A percentile compares a stretch with the other conserved stretches of the same genome.
phyloP scores from a whole-genome alignment of 2,888 invertebrate genomes.

The Drosophila hawaiiensis region DNA sequence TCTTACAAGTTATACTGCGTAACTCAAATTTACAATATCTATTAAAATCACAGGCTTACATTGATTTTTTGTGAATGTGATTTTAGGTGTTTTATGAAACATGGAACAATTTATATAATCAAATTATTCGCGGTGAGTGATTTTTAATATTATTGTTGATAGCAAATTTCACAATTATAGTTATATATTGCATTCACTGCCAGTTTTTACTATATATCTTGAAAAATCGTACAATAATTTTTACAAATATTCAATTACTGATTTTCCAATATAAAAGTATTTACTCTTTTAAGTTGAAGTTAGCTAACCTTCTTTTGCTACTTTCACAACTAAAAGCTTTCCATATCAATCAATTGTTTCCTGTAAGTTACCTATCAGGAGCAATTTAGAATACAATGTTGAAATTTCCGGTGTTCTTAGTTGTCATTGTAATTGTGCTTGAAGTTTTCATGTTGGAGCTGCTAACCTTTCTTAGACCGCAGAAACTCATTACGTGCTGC shows the following conservation, averaged over 20 bases:
- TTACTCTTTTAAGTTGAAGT: not conserved
- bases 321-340: not conserved
- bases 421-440: constrained; percentile 37
- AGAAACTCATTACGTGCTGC: constrained; percentile 75
- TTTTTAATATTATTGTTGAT: no score
- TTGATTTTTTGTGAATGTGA: not conserved
- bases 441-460: constrained; percentile 56
- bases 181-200: no score
- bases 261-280: no score
- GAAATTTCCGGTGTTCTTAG: constrained; percentile 10
- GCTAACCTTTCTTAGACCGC: constrained; percentile 78
- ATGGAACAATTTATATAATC: not conserved
- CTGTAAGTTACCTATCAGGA: constrained; percentile 6
- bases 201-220: no score
- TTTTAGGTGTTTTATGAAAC: not conserved
- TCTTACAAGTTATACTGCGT: not conserved
- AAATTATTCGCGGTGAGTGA: no score
- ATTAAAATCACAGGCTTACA: no score
- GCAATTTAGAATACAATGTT: constrained; percentile 21
- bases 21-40: not conserved
- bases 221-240: no score
- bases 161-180: no score
- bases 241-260: no score
- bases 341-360: constrained; percentile 28
- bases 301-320: not conserved